A percentile compares a stretch with the other conserved stretches of the same genome.
phyloP scores from a whole-genome alignment of 2,888 invertebrate genomes.

The Neocrepidodera transversa region DNA sequence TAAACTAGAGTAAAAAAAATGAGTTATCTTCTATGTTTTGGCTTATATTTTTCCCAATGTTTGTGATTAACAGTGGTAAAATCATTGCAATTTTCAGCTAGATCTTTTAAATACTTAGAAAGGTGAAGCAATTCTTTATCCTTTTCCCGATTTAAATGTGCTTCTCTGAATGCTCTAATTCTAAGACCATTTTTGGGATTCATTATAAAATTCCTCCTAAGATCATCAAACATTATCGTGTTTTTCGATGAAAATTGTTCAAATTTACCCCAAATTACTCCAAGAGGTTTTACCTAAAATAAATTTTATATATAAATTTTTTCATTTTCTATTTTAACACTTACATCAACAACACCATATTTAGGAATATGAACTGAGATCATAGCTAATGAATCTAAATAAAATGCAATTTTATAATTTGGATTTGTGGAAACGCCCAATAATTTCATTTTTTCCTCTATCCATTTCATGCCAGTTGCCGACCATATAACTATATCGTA shows the following conservation, averaged over 20 bases:
- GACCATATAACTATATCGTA: conserved; percentile 99
- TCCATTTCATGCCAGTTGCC: conserved; percentile 98
- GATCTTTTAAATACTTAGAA: conserved; percentile 81
- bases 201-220: conserved; percentile 95
- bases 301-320: not conserved
- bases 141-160: conserved; percentile 83
- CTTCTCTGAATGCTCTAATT: conserved; percentile 90
- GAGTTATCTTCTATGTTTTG: conserved; percentile 51
- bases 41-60: conserved; percentile 86
- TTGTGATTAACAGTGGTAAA: conserved; percentile 86
- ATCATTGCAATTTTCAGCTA: conserved; percentile 81
- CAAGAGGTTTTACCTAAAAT: conserved; percentile 86
- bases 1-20: no score
- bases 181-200: conserved; percentile 93
- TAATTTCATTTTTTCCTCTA: conserved; percentile 94
- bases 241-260: conserved; percentile 87
- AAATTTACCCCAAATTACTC: conserved; percentile 96
- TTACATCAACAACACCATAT: conserved; percentile 90
- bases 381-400: conserved; percentile 92
- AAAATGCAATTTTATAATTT: conserved; percentile 90
- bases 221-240: conserved; percentile 98
- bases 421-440: conserved; percentile 84
- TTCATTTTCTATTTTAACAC: conserved; percentile 51
- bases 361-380: conserved; percentile 91
- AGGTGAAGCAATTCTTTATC: conserved; percentile 85